Conservation (phyloP, 2,113 vertebrate genomes). For the Hoplias malabaricus region DNA sequence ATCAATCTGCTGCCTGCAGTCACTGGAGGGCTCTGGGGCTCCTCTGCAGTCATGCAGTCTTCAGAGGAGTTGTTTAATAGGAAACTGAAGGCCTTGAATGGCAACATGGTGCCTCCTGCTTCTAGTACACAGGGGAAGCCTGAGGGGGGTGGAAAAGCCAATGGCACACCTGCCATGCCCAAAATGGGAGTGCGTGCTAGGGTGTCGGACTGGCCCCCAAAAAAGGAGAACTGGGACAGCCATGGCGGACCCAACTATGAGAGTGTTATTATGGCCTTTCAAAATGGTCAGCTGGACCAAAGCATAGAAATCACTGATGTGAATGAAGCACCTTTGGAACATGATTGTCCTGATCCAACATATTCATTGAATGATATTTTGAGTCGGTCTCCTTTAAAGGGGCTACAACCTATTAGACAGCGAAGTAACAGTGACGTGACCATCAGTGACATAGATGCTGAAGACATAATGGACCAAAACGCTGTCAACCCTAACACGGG, state of each 20-base stretch:
- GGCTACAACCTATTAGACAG: slow-evolving; percentile 90
- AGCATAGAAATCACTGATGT: slow-evolving; percentile 72
- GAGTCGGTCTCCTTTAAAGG: slow-evolving; percentile 83
- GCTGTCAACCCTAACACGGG: slow-evolving; percentile 96
- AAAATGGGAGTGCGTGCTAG: slow-evolving; percentile 97
- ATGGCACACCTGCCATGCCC: slow-evolving; percentile 88
- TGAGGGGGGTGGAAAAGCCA: slow-evolving; percentile 83
- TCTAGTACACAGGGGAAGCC: slow-evolving; percentile 74
- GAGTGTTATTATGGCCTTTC: slow-evolving; percentile 75
- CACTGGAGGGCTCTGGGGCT: slow-evolving; percentile 78
- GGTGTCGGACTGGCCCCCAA: slow-evolving; percentile 94
- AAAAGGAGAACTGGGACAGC: slow-evolving; percentile 89
- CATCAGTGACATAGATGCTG: slow-evolving; percentile 94
- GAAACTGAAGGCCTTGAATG: slow-evolving; percentile 90
- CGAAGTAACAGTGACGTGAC: slow-evolving; percentile 97
- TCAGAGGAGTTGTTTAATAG: slow-evolving; percentile 91
- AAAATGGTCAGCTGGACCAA: slow-evolving; percentile 85
- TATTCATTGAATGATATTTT: slow-evolving; percentile 85
- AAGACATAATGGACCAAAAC: slow-evolving; percentile 89
- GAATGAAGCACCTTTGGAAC: slow-evolving; percentile 66
- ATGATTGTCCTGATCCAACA: slow-evolving; percentile 80
- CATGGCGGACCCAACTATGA: slow-evolving; percentile 80
- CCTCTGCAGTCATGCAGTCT: slow-evolving; percentile 87
- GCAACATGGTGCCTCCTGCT: slow-evolving; percentile 82
- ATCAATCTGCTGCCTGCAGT: slow-evolving; percentile 74